phyloP scores from a whole-genome alignment of 35 echinoderm and acorn worm species.

The Hemicentrotus pulcherrimus region DNA sequence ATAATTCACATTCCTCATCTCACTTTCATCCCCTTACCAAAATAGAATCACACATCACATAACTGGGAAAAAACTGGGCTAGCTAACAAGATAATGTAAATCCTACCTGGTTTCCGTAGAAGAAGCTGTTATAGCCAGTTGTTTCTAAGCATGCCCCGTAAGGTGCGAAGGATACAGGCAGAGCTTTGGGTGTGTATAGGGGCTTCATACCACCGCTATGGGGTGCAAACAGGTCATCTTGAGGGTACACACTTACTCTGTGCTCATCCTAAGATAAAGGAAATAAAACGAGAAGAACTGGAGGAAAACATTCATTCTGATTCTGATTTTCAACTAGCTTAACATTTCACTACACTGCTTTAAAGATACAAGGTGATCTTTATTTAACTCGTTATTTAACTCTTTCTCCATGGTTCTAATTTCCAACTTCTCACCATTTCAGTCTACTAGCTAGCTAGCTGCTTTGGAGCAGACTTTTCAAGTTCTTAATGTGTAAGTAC shows the following conservation, averaged over 20 bases:
- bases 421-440: too few species aligned
- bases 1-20: not conserved
- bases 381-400: too few species aligned
- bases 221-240: not conserved
- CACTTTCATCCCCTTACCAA: not conserved
- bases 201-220: not conserved
- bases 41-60: not conserved
- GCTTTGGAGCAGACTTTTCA: not conserved
- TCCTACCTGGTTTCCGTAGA: conserved; percentile 42
- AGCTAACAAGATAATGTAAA: not conserved
- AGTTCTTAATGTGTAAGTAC: not conserved
- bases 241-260: not conserved
- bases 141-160: conserved; percentile 20
- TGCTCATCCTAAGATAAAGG: not conserved
- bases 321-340: not conserved
- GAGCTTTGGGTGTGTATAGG: not conserved
- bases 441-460: not conserved
- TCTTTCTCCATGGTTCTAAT: too few species aligned
- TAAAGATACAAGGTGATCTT: too few species aligned
- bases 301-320: not conserved
- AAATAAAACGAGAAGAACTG: not conserved
- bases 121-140: not conserved
- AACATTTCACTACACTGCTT: not conserved
- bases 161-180: not conserved
- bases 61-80: not conserved